Percentiles rank a stretch among this genome's conserved stretches.
phyloP scores from a whole-genome alignment of 2,113 vertebrate genomes.

The Neolamprologus fasciatus region DNA sequence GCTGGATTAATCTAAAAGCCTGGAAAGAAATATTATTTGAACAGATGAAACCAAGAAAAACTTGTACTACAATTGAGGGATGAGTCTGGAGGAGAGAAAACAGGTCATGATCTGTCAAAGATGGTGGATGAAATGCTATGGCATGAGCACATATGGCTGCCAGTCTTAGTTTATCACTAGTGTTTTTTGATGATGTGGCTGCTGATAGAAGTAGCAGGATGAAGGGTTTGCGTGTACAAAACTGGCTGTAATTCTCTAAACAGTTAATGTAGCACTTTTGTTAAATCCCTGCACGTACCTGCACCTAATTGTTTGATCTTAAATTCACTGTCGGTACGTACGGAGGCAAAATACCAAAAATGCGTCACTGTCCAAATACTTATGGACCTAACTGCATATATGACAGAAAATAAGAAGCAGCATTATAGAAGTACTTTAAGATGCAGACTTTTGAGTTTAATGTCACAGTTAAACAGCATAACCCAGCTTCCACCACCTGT shows the following conservation, averaged over 20 bases:
- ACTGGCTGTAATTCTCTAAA: neutral
- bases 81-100: neutral
- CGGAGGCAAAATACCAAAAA: neutral
- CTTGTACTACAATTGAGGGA: neutral
- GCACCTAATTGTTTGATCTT: neutral
- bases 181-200: neutral
- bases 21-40: neutral
- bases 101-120: neutral
- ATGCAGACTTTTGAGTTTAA: neutral
- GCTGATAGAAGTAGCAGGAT: neutral
- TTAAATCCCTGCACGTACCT: neutral
- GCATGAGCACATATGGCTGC: neutral
- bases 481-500: neutral
- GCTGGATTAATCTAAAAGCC: neutral
- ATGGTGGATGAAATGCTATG: accelerated
- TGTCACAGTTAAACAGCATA: neutral
- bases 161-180: neutral
- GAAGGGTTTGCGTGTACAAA: neutral
- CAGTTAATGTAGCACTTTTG: neutral
- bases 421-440: neutral
- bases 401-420: neutral
- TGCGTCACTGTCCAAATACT: neutral
- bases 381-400: neutral
- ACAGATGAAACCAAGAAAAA: neutral
- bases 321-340: neutral